Evolutionary conservation across 1,140 invertebrate genomes (phyloP).

Genomic region (Bicyclus anynana): DNA sequence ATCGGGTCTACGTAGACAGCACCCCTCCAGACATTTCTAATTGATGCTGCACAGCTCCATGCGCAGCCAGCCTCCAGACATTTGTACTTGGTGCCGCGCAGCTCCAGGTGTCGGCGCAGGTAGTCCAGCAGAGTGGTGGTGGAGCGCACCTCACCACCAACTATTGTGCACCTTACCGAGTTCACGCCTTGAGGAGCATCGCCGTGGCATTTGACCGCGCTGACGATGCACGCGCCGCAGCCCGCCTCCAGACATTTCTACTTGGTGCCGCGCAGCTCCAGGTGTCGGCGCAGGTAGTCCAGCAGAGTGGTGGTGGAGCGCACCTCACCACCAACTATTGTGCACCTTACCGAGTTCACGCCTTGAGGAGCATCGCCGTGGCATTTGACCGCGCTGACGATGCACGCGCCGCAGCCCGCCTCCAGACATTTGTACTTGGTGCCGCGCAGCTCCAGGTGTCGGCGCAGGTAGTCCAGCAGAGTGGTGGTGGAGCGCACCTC

Average conservation of each 20-base stretch:
- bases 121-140: too few species aligned
- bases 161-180: too few species aligned
- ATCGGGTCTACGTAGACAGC: too few species aligned
- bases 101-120: slow-evolving; percentile 34
- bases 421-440: slow-evolving; percentile 86
- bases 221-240: slow-evolving; percentile 87
- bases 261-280: slow-evolving; percentile 82
- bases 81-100: slow-evolving; percentile 87
- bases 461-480: slow-evolving; percentile 35
- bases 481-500: neutral
- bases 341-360: slow-evolving; percentile 35
- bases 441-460: slow-evolving; percentile 76
- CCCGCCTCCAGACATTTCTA: slow-evolving; percentile 91
- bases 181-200: slow-evolving; percentile 22
- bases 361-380: slow-evolving; percentile 4
- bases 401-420: slow-evolving; percentile 88
- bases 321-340: too few species aligned
- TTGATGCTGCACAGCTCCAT: too few species aligned
- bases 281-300: slow-evolving; percentile 30
- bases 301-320: too few species aligned
- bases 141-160: too few species aligned
- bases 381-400: slow-evolving; percentile 76
- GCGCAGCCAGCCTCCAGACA: slow-evolving; percentile 89
- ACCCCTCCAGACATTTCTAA: too few species aligned
- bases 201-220: slow-evolving; percentile 39